Base-by-base conservation (phyloP, 1,140 invertebrate genomes). In the Chrysoperla carnea region DNA sequence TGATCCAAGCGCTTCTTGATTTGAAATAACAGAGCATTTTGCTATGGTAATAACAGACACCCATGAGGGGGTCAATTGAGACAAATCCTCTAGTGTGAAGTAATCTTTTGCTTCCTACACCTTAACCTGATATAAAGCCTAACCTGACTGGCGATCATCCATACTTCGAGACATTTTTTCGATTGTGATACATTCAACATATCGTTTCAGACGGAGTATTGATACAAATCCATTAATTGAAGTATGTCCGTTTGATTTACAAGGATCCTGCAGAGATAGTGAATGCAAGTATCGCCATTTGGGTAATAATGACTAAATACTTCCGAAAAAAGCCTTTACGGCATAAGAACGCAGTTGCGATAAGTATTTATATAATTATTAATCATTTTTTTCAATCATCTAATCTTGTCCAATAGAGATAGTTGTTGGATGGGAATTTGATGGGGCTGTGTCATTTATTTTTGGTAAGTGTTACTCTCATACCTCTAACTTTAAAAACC, bases 231-330 rank as follows among this genome's bases (percentile, higher is more conserved):
- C 53, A 6, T 48, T 48, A 36, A 37, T 36, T 6, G 49, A 50
- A 12, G 43, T 52, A 36, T 55, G 53, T 42, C 53, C 53, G 1
- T 55, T 48, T 39, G 51, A 55, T 42, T 48, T 55, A 23, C 44
- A 52, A 39, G 53, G 53, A 12, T 48, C 40, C 8, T 55, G 53
- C 39, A 44, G 50, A 29, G 53, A 55, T 46, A 12, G 47, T 6
- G 53, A 53, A 8, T 55, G 53, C 49, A 38, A 37, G 39, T 55
- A 44, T 36, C 50, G 49, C 28, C 53, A 55, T 45, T 51, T 46
- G 43, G 38, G 38, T 9, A 39, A 39, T 39, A 23, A 23, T 5
- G 17, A 23, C 6, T 33, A 33, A 33, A 31, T 7, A 11, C 29
- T 12, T 11, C 6, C 8, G 31, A 11, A 33, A 11, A 33, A 23